Evolutionary conservation across 2,888 invertebrate species (phyloP).

Genomic region (Tuta absoluta): DNA sequence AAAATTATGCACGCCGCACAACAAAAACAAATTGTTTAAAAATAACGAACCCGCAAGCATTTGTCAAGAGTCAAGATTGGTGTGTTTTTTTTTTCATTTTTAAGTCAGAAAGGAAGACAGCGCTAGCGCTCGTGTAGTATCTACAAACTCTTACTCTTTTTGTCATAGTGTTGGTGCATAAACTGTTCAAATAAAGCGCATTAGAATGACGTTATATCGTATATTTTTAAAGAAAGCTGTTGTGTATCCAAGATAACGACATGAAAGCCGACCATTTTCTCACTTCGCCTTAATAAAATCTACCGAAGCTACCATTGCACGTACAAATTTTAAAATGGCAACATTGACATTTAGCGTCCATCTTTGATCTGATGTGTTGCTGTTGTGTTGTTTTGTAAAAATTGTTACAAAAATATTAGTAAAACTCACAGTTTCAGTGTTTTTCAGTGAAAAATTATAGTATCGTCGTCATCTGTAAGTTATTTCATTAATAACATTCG

Average conservation of each 20-base stretch:
- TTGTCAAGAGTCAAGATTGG: neutral
- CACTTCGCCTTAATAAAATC: too few species aligned
- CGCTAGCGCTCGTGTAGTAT: neutral
- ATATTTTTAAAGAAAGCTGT: neutral
- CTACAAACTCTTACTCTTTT: neutral
- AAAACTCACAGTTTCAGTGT: conserved; percentile 30
- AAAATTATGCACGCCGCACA: neutral
- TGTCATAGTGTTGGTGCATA: neutral
- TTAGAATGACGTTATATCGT: neutral
- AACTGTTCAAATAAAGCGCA: neutral
- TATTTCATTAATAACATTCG: conserved; percentile 45
- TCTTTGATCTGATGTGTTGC: conserved; percentile 78
- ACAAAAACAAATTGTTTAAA: neutral
- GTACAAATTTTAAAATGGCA: conserved; percentile 42
- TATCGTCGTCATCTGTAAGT: conserved; percentile 38
- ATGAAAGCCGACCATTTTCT: too few species aligned
- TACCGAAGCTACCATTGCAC: neutral
- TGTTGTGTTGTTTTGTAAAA: conserved; percentile 74
- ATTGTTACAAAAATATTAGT: conserved; percentile 57
- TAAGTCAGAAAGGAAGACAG: neutral
- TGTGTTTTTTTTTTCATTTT: neutral
- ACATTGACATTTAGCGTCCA: conserved; percentile 78
- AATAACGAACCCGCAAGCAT: neutral
- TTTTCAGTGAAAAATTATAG: conserved; percentile 29
- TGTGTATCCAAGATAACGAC: too few species aligned